Conservation (phyloP, 2,888 invertebrate species). For the Arctia plantaginis region DNA sequence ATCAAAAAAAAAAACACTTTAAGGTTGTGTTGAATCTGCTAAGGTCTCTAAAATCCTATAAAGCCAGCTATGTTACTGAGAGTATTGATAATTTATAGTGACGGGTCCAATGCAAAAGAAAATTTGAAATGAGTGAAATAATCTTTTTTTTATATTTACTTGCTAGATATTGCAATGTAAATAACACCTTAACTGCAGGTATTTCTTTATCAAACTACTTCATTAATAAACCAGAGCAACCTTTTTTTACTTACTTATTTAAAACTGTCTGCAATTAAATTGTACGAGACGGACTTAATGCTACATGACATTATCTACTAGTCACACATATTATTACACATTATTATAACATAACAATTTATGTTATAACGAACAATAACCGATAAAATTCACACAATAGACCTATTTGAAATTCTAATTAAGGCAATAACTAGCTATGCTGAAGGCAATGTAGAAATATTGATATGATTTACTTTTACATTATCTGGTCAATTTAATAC, state of each 20-base stretch:
- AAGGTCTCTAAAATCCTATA: too few relatives aligned
- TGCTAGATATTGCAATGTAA: neutral
- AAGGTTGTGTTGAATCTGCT: too few relatives aligned
- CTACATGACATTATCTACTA: neutral
- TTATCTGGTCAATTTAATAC: conserved; percentile 69
- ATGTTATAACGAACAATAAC: conserved; percentile 29
- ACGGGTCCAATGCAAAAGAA: too few relatives aligned
- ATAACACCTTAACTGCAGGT: neutral
- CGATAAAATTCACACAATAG: conserved; percentile 46
- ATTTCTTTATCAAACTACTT: neutral
- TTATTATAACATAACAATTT: conserved; percentile 37
- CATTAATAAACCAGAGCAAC: neutral
- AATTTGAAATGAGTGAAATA: too few relatives aligned
- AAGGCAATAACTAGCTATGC: conserved; percentile 34
- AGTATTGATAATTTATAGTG: too few relatives aligned
- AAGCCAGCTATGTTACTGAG: too few relatives aligned
- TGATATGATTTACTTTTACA: conserved; percentile 51
- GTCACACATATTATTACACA: conserved; percentile 28
- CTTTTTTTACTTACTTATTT: neutral
- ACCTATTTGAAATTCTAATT: conserved; percentile 52
- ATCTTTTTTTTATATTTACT: too few relatives aligned
- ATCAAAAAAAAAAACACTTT: too few relatives aligned
- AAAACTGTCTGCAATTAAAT: neutral
- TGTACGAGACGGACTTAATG: neutral
- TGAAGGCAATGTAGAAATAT: conserved; percentile 45